phyloP scores from a whole-genome alignment of 1,140 invertebrate genomes.

The Mesaphorura yosii region DNA sequence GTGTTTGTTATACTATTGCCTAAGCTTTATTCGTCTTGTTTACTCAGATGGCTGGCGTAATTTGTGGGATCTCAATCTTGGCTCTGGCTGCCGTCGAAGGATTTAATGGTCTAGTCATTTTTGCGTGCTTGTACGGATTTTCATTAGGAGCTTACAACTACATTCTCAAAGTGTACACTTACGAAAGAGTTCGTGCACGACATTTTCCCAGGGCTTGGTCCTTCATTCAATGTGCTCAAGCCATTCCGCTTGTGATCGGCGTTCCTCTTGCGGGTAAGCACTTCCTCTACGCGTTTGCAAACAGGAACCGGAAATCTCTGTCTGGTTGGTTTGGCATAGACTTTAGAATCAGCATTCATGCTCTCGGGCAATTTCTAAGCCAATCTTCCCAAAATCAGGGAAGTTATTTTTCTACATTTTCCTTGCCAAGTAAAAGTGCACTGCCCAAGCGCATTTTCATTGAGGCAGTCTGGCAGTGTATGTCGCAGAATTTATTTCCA shows the following conservation, averaged over 20 bases:
- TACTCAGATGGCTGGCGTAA: conserved; percentile 44
- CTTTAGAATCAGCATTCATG: no score
- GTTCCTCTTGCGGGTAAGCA: conserved; percentile 65
- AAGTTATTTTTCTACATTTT: no score
- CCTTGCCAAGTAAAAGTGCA: no score
- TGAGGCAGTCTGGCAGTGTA: no score
- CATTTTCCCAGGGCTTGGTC: conserved; percentile 81
- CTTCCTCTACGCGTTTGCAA: no score
- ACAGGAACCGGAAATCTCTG: background rate
- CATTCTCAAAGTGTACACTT: conserved; percentile 76
- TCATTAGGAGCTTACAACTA: conserved; percentile 63
- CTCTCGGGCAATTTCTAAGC: no score
- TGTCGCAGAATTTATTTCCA: no score
- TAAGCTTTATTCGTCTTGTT: background rate
- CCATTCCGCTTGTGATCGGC: conserved; percentile 70
- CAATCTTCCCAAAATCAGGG: no score
- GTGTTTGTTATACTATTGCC: background rate
- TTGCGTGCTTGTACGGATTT: conserved; percentile 65
- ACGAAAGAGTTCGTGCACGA: conserved; percentile 66
- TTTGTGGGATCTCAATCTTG: conserved; percentile 64
- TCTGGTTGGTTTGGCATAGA: no score
- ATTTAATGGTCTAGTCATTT: conserved; percentile 56
- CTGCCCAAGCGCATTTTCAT: no score
- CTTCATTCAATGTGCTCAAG: conserved; percentile 76
- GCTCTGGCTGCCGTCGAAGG: conserved; percentile 69